phyloP scores from a whole-genome alignment of 2,888 invertebrate species.

The Microplitis deprimator region DNA sequence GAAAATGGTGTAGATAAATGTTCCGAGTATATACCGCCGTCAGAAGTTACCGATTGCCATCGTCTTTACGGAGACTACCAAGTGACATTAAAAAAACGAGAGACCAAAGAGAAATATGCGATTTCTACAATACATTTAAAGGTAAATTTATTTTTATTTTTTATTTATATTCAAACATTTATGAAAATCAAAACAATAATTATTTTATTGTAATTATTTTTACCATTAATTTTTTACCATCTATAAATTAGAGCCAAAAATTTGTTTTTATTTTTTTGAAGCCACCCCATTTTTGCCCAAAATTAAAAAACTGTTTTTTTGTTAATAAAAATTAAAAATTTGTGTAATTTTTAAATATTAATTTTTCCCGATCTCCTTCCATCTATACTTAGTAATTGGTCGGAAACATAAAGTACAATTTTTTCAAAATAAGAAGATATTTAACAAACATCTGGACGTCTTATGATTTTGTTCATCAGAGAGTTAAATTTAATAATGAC shows the following conservation, averaged over 20 bases:
- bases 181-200: too few species aligned
- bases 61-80: conserved; percentile 90
- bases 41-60: conserved; percentile 91
- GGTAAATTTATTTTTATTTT: conserved; percentile 64
- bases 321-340: too few species aligned
- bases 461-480: not conserved
- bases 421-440: too few species aligned
- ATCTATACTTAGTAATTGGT: too few species aligned
- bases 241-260: too few species aligned
- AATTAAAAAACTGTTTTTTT: too few species aligned
- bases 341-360: too few species aligned
- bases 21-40: conserved; percentile 91
- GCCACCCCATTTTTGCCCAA: too few species aligned
- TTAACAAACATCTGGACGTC: not conserved
- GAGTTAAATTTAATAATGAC: not conserved
- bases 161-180: not conserved
- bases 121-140: conserved; percentile 88
- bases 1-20: conserved; percentile 93
- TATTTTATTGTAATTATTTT: too few species aligned
- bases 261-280: not conserved
- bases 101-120: conserved; percentile 92
- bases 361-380: too few species aligned
- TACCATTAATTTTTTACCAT: too few species aligned
- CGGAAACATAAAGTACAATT: too few species aligned
- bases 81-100: conserved; percentile 88